Conservation (phyloP, 1,140 invertebrate genomes). For the Zelostemma sp. region DNA sequence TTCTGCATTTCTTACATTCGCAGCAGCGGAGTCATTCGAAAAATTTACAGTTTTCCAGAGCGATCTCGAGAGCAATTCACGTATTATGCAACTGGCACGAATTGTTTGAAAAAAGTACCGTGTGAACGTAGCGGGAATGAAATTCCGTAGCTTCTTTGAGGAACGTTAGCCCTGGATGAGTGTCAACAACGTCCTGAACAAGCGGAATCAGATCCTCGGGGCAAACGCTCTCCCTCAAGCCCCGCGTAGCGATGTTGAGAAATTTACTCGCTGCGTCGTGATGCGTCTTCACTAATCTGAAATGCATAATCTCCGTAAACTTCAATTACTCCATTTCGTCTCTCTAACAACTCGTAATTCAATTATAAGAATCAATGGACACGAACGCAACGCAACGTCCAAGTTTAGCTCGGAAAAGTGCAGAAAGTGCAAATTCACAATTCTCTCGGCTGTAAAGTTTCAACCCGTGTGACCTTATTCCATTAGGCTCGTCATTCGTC, state of each 20-base stretch:
- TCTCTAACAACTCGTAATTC: too few species aligned
- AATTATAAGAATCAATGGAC: neutral
- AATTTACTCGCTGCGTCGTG: conserved; percentile 94
- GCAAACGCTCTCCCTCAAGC: conserved; percentile 75
- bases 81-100: neutral
- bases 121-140: conserved; percentile 98
- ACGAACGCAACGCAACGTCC: neutral
- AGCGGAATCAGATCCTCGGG: conserved; percentile 93
- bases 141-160: conserved; percentile 98
- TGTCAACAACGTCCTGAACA: conserved; percentile 98
- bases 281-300: conserved; percentile 80
- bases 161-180: conserved; percentile 98
- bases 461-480: conserved; percentile 26
- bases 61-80: too few species aligned
- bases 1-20: neutral
- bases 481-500: conserved; percentile 34
- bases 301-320: conserved; percentile 6
- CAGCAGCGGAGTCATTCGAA: too few species aligned
- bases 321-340: too few species aligned
- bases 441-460: conserved; percentile 6
- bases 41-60: too few species aligned
- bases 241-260: conserved; percentile 84
- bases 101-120: conserved; percentile 74
- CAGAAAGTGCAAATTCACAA: neutral
- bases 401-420: neutral